A percentile compares a stretch with the other conserved stretches of the same genome.
phyloP scores from a whole-genome alignment of 2,888 invertebrate genomes.

The Caenorhabditis virilis region DNA sequence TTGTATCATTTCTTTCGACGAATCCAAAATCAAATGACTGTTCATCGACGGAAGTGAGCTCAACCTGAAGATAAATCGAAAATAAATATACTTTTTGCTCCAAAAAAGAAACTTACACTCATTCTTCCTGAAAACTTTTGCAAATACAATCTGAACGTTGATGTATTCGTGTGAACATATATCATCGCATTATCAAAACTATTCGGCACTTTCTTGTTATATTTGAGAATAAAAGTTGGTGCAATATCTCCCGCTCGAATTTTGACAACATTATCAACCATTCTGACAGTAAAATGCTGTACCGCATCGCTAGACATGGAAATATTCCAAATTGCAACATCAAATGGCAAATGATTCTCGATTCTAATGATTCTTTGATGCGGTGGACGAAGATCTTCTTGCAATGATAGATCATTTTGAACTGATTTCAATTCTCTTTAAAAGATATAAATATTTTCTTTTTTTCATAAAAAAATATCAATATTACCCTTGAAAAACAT shows the following conservation, averaged over 20 bases:
- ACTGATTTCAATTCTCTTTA: slow-evolving; percentile 36
- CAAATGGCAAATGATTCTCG: slow-evolving; percentile 79
- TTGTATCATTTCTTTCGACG: slow-evolving; percentile 73
- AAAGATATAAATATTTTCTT: not conserved
- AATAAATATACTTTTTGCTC: not conserved
- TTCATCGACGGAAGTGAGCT: slow-evolving; percentile 68
- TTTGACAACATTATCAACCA: slow-evolving; percentile 40
- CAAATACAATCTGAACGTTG: slow-evolving; percentile 74
- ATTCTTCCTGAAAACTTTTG: slow-evolving; percentile 34
- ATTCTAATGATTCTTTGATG: slow-evolving; percentile 70
- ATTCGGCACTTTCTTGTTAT: slow-evolving; percentile 44
- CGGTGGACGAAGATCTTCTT: slow-evolving; percentile 42
- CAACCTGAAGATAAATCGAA: slow-evolving; percentile 69
- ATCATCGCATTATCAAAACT: slow-evolving; percentile 64
- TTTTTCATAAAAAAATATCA: not conserved
- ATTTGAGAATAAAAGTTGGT: slow-evolving; percentile 58
- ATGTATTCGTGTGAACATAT: slow-evolving; percentile 78
- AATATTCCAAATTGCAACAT: slow-evolving; percentile 79
- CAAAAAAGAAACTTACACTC: slow-evolving; percentile 19
- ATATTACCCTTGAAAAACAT: slow-evolving; percentile 72
- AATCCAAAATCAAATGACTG: slow-evolving; percentile 73
- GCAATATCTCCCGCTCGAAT: slow-evolving; percentile 51
- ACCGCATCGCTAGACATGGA: slow-evolving; percentile 75
- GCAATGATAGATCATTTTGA: slow-evolving; percentile 45
- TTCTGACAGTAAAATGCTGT: slow-evolving; percentile 51